Conservation (phyloP, 2,888 invertebrate genomes). For the Dermolepida albohirtum region DNA sequence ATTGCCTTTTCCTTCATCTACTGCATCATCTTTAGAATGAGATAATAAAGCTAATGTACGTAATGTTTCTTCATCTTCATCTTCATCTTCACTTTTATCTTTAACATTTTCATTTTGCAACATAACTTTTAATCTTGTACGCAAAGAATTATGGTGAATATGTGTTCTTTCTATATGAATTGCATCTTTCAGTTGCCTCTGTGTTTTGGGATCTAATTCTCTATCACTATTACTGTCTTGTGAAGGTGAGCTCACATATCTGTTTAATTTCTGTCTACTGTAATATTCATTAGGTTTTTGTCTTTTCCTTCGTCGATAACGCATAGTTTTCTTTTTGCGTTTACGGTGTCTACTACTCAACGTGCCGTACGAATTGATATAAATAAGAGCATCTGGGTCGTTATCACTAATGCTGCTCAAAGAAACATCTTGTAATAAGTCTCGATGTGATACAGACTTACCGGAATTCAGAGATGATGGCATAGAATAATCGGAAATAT, state of each 20-base stretch:
- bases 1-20: constrained; percentile 60
- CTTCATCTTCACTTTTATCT: constrained; percentile 44
- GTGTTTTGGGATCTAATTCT: constrained; percentile 49
- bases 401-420: constrained; percentile 63
- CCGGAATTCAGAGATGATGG: constrained; percentile 56
- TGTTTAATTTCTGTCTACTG: constrained; percentile 19
- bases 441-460: constrained; percentile 62
- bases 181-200: constrained; percentile 69
- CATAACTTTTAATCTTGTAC: constrained; percentile 59
- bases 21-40: constrained; percentile 64
- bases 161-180: constrained; percentile 62
- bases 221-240: constrained; percentile 54
- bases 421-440: constrained; percentile 63
- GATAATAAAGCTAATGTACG: constrained; percentile 47
- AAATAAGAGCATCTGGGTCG: constrained; percentile 39
- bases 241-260: constrained; percentile 20
- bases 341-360: constrained; percentile 22
- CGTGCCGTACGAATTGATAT: constrained; percentile 19
- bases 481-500: constrained; percentile 63
- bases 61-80: constrained; percentile 47
- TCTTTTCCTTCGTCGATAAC: constrained; percentile 32
- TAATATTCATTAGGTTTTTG: constrained; percentile 16
- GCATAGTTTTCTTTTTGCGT: constrained; percentile 37
- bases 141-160: constrained; percentile 56
- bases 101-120: constrained; percentile 47